These are phyloP conservation scores for Mesorhabditis spiculigera DNA, from an alignment of 2,888 invertebrate species.

Conservation along the genomic window DNA sequence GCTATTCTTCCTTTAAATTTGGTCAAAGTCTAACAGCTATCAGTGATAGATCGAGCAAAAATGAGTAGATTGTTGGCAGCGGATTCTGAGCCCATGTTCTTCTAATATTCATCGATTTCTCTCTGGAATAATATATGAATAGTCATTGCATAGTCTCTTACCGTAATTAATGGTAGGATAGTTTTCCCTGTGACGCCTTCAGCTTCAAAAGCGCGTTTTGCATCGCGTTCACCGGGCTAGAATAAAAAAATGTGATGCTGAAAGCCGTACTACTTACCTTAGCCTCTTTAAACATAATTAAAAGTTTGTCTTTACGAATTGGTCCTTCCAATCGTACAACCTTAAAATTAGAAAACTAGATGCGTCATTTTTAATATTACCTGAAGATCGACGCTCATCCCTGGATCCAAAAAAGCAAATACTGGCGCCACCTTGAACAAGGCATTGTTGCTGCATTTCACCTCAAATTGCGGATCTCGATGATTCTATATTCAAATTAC, in stretches of 20 bases:
- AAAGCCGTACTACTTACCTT: conserved; percentile 9
- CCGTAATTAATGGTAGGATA: background rate
- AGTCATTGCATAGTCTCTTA: background rate
- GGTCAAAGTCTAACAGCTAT: no score
- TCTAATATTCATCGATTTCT: no score
- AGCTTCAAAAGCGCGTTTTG: background rate
- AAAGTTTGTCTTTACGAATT: conserved; percentile 31
- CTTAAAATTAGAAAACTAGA: conserved; percentile 11
- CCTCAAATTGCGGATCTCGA: conserved; percentile 2
- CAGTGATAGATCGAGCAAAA: no score
- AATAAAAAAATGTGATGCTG: background rate
- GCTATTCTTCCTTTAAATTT: no score
- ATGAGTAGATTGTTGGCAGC: no score
- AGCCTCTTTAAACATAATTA: conserved; percentile 35
- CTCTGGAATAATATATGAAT: no score
- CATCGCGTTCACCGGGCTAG: background rate
- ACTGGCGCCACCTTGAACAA: conserved; percentile 39
- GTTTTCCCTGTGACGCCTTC: background rate
- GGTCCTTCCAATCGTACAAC: conserved; percentile 36
- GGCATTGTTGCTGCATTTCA: conserved; percentile 39
- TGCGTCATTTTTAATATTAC: conserved; percentile 9
- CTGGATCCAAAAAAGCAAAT: conserved; percentile 29
- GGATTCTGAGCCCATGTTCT: no score
- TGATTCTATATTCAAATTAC: conserved; percentile 7
- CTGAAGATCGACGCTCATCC: conserved; percentile 27